Evolutionary conservation across 2,113 vertebrate genomes (phyloP).

Genomic region (Chlamydotis undulata): DNA sequence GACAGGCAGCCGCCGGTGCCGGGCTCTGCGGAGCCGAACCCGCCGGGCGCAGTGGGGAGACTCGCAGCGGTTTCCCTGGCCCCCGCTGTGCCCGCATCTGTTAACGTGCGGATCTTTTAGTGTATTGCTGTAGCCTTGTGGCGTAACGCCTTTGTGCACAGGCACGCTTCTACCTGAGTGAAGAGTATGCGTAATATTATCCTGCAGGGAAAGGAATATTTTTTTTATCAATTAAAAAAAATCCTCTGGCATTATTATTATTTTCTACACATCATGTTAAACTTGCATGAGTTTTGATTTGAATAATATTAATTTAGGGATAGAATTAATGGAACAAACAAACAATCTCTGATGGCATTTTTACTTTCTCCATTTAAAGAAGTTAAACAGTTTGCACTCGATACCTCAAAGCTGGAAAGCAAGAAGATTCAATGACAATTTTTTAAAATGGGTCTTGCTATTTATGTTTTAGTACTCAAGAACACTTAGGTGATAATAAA

Average conservation of each 20-base stretch:
- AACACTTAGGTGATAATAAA: neutral
- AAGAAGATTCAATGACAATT: neutral
- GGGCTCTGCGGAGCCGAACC: too few species aligned
- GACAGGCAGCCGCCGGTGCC: too few species aligned
- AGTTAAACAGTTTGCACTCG: neutral
- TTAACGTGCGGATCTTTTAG: rapidly evolving
- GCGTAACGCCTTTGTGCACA: rapidly evolving
- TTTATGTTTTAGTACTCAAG: neutral
- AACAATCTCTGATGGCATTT: rapidly evolving
- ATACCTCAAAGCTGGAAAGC: neutral
- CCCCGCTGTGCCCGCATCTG: rapidly evolving
- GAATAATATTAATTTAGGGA: neutral
- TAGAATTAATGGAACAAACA: neutral
- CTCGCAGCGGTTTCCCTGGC: rapidly evolving
- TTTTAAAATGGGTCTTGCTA: rapidly evolving
- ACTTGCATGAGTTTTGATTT: neutral
- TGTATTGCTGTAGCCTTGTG: neutral
- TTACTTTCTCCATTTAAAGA: neutral
- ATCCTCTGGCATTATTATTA: rapidly evolving
- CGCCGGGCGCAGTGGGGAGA: too few species aligned
- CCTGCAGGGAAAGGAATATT: rapidly evolving
- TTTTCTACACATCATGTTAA: rapidly evolving
- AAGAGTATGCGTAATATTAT: rapidly evolving
- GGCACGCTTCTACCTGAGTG: rapidly evolving
- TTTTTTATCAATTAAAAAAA: neutral